phyloP scores from a whole-genome alignment of 37 sponge, comb jelly and placozoan species.

The Axinella damicornis region DNA sequence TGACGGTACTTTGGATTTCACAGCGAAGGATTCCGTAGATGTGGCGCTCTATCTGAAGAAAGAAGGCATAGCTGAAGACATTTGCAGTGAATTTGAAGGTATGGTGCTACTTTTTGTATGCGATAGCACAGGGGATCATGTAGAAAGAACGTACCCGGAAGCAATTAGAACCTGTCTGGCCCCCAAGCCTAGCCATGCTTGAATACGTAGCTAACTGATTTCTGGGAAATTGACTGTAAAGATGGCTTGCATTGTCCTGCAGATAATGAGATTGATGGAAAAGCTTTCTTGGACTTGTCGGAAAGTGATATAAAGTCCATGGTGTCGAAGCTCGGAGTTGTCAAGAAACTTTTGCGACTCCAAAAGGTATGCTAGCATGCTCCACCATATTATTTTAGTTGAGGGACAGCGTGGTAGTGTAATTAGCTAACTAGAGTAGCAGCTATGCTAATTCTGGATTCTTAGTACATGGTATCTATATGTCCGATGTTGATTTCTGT shows the following conservation, averaged over 20 bases:
- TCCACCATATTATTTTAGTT: not conserved
- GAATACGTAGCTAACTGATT: not conserved
- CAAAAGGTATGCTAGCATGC: not conserved
- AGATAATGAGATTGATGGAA: conserved; percentile 19
- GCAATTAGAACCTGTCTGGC: too few species aligned
- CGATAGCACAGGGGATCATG: too few species aligned
- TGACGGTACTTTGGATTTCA: not conserved
- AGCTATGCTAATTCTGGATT: too few species aligned
- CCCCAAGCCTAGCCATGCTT: too few species aligned
- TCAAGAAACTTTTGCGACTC: not conserved
- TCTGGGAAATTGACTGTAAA: not conserved
- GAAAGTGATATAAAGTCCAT: conserved; percentile 11
- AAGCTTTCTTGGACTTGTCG: conserved; percentile 13
- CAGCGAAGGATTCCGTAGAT: not conserved
- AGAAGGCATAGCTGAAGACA: not conserved
- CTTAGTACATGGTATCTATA: too few species aligned
- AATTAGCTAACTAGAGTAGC: too few species aligned
- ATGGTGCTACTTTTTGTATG: too few species aligned
- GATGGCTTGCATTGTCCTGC: not conserved
- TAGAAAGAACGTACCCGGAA: too few species aligned
- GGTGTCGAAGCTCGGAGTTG: not conserved
- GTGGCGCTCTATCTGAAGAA: conserved; percentile 2
- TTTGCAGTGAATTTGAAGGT: conserved; percentile 17
- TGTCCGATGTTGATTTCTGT: too few species aligned
- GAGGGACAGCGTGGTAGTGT: too few species aligned